These are phyloP conservation scores for Papilio polyxenes DNA, from an alignment of 1,140 invertebrate species.

Conservation along the genomic window DNA sequence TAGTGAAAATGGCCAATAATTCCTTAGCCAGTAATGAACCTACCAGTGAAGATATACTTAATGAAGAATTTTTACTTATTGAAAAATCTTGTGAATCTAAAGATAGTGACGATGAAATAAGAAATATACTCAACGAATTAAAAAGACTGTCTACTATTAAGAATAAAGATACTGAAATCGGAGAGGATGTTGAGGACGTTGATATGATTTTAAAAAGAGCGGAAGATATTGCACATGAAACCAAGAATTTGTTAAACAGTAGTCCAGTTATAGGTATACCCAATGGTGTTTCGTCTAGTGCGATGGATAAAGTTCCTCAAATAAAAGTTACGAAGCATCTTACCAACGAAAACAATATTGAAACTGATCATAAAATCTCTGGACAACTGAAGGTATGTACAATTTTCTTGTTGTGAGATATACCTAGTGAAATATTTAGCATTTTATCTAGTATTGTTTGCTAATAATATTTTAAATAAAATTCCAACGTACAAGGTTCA, in stretches of 20 bases:
- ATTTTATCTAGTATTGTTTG: too few species aligned
- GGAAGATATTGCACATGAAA: constrained; percentile 71
- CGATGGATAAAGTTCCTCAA: constrained; percentile 54
- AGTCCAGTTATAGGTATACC: constrained; percentile 48
- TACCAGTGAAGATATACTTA: constrained; percentile 42
- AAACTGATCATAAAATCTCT: constrained; percentile 41
- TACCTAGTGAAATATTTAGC: constrained; percentile 26
- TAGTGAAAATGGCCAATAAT: constrained; percentile 18
- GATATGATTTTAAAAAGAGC: constrained; percentile 73
- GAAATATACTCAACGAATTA: constrained; percentile 73
- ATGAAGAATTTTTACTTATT: constrained; percentile 71
- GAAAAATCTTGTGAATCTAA: constrained; percentile 73
- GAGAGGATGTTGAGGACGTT: constrained; percentile 68
- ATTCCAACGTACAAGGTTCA: background rate
- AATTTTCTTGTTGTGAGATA: constrained; percentile 23
- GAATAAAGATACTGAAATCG: constrained; percentile 57
- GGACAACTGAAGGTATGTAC: constrained; percentile 54
- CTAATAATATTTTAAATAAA: background rate
- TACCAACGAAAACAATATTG: constrained; percentile 53
- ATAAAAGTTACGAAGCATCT: constrained; percentile 65
- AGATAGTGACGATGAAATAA: constrained; percentile 75
- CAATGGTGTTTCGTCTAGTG: constrained; percentile 44
- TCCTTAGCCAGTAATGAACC: constrained; percentile 31
- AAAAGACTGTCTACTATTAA: constrained; percentile 64
- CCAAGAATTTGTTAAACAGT: constrained; percentile 68